These are phyloP conservation scores for Drosophila lutescens DNA, from an alignment of 2,888 invertebrate genomes.

Conservation along the genomic window DNA sequence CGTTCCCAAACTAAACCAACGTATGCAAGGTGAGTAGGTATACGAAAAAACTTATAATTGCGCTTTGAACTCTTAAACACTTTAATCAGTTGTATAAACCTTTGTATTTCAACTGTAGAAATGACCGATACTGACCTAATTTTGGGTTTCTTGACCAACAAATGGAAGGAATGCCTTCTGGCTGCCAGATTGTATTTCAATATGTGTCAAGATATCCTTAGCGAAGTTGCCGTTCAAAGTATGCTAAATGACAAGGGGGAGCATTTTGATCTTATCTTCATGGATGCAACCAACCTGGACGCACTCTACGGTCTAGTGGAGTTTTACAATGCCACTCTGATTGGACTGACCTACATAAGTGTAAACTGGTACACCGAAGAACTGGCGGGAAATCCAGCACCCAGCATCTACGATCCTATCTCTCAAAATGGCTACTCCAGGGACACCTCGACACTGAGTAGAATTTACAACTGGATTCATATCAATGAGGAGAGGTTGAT, in stretches of 20 bases:
- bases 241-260: conserved; percentile 10
- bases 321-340: conserved; percentile 71
- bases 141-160: conserved; percentile 23
- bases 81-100: neutral
- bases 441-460: conserved; percentile 34
- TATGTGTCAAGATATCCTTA: conserved; percentile 12
- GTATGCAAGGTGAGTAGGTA: conserved; percentile 16
- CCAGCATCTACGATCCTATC: conserved; percentile 61
- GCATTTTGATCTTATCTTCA: conserved; percentile 53
- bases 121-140: neutral
- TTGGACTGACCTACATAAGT: conserved; percentile 63
- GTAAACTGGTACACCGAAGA: conserved; percentile 61
- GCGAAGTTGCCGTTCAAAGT: conserved; percentile 13
- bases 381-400: conserved; percentile 66
- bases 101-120: neutral
- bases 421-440: conserved; percentile 32
- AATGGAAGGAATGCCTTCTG: conserved; percentile 26
- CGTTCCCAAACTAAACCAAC: conserved; percentile 3
- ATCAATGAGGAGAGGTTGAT: conserved; percentile 59
- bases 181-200: conserved; percentile 2
- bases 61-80: too few relatives aligned
- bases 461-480: conserved; percentile 49
- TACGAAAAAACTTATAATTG: too few relatives aligned
- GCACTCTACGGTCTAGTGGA: conserved; percentile 79
- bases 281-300: conserved; percentile 65